A percentile compares a stretch with the other conserved stretches of the same genome.
Evolutionary conservation across 2,888 invertebrate species (phyloP).

Genomic region (Drosophila nr. perissopoda): DNA sequence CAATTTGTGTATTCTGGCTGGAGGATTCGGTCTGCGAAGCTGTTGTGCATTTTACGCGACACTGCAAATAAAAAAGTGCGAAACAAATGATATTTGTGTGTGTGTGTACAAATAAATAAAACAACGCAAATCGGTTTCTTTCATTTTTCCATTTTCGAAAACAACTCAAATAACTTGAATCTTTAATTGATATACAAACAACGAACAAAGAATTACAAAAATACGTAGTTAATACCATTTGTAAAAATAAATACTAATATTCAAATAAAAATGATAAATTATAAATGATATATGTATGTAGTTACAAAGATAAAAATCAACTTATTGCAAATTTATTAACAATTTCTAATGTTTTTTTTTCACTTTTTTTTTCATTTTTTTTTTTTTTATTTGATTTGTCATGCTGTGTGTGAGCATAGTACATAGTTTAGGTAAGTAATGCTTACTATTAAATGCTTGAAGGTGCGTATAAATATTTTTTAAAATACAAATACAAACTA

Average conservation of each 20-base stretch:
- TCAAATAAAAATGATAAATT: constrained; percentile 12
- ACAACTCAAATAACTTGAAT: constrained; percentile 38
- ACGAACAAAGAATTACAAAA: constrained; percentile 36
- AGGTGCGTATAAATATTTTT: constrained; percentile 47
- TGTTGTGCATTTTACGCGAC: constrained; percentile 62
- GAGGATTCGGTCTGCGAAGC: constrained; percentile 63
- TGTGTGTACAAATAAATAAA: constrained; percentile 22
- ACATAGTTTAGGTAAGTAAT: constrained; percentile 25
- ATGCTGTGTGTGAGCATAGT: constrained; percentile 30
- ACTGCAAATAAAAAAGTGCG: constrained; percentile 62
- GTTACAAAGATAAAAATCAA: constrained; percentile 10
- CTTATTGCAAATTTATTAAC: constrained; percentile 43
- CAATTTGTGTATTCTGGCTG: constrained; percentile 46
- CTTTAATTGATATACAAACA: constrained; percentile 26
- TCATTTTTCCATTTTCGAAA: constrained; percentile 10
- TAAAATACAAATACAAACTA: constrained; percentile 73
- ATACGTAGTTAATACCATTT: constrained; percentile 31
- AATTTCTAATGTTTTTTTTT: constrained; percentile 27
- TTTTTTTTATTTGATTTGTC: constrained; percentile 21
- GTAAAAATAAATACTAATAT: constrained; percentile 32
- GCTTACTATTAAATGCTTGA: constrained; percentile 42
- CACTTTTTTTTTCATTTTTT: neutral
- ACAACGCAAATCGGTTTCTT: constrained; percentile 8
- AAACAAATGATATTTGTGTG: constrained; percentile 18
- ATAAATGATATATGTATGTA: neutral